These are phyloP conservation scores for Tupaia chinensis DNA, from an alignment of 2,113 vertebrate genomes.

Conservation along the genomic window DNA sequence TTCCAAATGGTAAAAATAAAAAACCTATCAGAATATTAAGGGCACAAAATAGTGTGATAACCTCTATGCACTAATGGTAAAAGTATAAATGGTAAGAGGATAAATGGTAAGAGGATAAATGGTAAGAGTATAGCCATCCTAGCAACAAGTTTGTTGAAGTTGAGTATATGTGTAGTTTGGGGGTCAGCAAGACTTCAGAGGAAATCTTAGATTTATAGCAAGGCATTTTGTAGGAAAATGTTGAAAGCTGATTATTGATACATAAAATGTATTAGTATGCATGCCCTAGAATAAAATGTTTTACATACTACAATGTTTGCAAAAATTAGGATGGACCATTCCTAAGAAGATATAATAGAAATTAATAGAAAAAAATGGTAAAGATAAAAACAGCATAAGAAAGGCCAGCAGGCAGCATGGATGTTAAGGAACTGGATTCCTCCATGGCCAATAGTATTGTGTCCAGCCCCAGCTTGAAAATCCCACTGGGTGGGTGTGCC, in stretches of 20 bases:
- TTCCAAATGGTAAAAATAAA: not conserved
- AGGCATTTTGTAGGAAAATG: not conserved
- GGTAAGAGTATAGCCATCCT: not conserved
- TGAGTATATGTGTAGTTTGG: not conserved
- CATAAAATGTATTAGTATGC: not conserved
- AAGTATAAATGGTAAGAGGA: no score
- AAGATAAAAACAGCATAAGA: no score
- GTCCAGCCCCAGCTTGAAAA: no score
- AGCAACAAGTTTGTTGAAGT: not conserved
- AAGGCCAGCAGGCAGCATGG: no score
- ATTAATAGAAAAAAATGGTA: not conserved
- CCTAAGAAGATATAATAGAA: constrained; percentile 23
- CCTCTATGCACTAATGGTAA: not conserved
- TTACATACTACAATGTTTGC: not conserved
- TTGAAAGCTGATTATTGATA: not conserved
- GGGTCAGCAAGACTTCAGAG: not conserved
- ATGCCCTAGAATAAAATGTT: not conserved
- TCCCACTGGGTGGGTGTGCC: no score
- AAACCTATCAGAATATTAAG: not conserved
- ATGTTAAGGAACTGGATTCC: no score
- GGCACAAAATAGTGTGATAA: not conserved
- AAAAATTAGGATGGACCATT: not conserved
- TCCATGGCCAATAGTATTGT: no score
- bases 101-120: not conserved
- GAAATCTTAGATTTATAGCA: not conserved